A percentile compares a stretch with the other conserved stretches of the same genome.
Conservation (phyloP, 2,113 vertebrate species). For the Carlito syrichta region DNA sequence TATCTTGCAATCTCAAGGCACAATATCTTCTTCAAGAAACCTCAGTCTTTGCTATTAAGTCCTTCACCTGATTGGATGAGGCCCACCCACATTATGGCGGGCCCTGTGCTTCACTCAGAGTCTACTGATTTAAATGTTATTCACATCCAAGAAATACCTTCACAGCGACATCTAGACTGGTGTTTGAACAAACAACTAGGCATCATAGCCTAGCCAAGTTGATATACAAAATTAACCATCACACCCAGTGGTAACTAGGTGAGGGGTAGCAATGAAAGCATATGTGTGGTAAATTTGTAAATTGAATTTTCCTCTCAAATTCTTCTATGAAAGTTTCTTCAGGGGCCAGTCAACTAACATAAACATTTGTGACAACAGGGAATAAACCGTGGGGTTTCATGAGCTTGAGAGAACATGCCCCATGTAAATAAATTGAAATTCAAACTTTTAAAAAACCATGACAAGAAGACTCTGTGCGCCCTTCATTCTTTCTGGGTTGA, state of each 20-base stretch:
- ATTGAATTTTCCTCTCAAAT: not conserved
- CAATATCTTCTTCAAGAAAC: not conserved
- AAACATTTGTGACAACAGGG: not conserved
- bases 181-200: not conserved
- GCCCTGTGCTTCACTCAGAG: not conserved
- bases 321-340: not conserved
- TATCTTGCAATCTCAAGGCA: not conserved
- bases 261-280: not conserved
- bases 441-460: not conserved
- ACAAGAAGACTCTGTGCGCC: not conserved
- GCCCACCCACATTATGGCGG: not conserved
- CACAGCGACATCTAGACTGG: not conserved
- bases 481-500: not conserved
- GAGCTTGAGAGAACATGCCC: not conserved
- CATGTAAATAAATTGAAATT: not conserved
- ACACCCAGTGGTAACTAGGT: not conserved
- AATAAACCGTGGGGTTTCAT: fast-evolving
- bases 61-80: not conserved
- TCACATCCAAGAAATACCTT: not conserved
- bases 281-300: not conserved
- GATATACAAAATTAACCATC: not conserved
- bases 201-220: not conserved
- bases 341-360: not conserved
- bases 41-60: not conserved
- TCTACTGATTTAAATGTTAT: not conserved